A percentile compares a stretch with the other conserved stretches of the same genome.
phyloP scores from a whole-genome alignment of 2,113 vertebrate species.

The Sclerurus mexicanus region DNA sequence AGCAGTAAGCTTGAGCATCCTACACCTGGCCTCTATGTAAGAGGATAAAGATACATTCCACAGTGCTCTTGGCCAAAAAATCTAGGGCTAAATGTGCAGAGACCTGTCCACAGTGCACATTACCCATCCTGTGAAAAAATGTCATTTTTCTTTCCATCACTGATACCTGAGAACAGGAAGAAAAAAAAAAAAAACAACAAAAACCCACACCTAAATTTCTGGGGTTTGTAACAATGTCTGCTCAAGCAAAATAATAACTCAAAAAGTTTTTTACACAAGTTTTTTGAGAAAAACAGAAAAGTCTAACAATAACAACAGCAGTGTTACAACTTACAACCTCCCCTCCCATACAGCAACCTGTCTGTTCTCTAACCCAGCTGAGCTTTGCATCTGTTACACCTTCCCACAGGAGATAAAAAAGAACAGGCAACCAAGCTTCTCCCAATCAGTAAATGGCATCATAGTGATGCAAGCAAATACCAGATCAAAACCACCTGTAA shows the following conservation, averaged over 20 bases:
- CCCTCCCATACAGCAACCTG: background rate
- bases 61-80: background rate
- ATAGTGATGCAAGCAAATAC: background rate
- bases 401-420: background rate
- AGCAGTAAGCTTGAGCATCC: background rate
- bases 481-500: background rate
- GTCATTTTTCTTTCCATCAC: background rate
- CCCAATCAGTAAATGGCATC: background rate
- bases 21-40: background rate
- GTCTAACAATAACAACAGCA: background rate
- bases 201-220: fast-evolving
- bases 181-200: background rate
- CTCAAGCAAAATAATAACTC: background rate
- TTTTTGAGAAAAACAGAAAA: background rate
- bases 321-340: background rate
- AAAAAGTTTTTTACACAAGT: background rate
- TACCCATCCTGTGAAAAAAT: background rate
- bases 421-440: background rate
- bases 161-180: background rate
- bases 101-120: fast-evolving
- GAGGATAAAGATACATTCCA: background rate
- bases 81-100: background rate
- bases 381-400: background rate
- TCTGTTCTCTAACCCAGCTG: background rate
- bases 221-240: background rate